Percentiles rank a stretch among this genome's conserved stretches.
Evolutionary conservation across 2,888 invertebrate species (phyloP).

Genomic region (Agrenia bidenticulata): DNA sequence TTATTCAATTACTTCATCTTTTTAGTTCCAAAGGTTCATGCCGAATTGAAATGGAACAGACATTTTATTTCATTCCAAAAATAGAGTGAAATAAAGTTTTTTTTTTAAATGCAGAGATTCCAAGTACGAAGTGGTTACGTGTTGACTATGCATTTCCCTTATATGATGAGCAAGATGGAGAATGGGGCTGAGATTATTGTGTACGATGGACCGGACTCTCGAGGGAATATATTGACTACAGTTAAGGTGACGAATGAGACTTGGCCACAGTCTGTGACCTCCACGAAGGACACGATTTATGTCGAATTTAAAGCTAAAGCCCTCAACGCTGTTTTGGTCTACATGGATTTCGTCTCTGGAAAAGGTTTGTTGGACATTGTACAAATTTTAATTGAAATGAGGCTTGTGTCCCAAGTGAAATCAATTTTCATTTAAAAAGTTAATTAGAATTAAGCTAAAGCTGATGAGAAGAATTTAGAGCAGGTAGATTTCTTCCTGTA

Average conservation of each 20-base stretch:
- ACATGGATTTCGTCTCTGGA: conserved; percentile 75
- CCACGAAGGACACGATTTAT: conserved; percentile 75
- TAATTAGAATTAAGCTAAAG: not conserved
- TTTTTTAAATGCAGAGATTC: conserved; percentile 53
- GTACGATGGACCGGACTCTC: conserved; percentile 73
- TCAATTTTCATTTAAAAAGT: not conserved
- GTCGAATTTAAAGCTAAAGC: conserved; percentile 76
- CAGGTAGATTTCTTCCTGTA: too few relatives aligned
- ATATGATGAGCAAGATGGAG: conserved; percentile 69
- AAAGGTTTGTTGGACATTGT: conserved; percentile 60
- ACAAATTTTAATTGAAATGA: not conserved
- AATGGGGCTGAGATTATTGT: conserved; percentile 70
- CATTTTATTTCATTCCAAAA: conserved; percentile 2
- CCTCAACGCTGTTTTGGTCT: conserved; percentile 71
- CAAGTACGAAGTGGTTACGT: conserved; percentile 68
- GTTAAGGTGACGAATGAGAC: conserved; percentile 80
- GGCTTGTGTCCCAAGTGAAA: not conserved
- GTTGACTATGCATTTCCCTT: conserved; percentile 80
- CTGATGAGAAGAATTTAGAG: too few relatives aligned
- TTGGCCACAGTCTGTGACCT: conserved; percentile 83
- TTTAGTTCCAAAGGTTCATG: too few relatives aligned
- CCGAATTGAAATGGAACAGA: not conserved
- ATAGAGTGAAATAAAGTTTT: too few relatives aligned
- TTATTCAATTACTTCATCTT: too few relatives aligned
- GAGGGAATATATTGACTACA: conserved; percentile 69